phyloP scores from a whole-genome alignment of 2,888 invertebrate species.

The Heteropelma amictum region DNA sequence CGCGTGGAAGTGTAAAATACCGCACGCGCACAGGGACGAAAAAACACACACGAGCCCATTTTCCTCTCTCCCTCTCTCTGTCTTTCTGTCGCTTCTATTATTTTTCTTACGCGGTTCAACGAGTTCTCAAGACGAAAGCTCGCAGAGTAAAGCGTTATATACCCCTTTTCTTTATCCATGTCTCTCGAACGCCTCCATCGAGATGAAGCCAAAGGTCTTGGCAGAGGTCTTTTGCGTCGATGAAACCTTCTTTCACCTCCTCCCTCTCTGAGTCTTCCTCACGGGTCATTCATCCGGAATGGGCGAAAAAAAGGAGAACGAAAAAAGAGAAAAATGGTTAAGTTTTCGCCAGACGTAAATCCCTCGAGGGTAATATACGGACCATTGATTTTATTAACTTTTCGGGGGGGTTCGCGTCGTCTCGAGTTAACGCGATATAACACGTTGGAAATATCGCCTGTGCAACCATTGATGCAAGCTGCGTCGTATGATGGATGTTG shows the following conservation, averaged over 20 bases:
- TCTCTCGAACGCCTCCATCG: conserved; percentile 27
- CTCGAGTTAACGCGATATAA: not conserved
- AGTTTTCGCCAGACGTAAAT: conserved; percentile 41
- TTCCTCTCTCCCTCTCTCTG: conserved; percentile 5
- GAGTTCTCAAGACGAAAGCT: conserved; percentile 14
- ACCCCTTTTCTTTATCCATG: not conserved
- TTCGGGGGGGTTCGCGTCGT: conserved; percentile 2
- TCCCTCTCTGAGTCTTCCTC: too few relatives aligned
- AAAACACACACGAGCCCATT: not conserved
- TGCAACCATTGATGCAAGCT: not conserved
- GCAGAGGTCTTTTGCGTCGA: conserved; percentile 38
- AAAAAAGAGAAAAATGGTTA: not conserved
- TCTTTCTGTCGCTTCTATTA: conserved; percentile 38
- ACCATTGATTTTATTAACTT: conserved; percentile 49
- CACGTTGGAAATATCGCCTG: not conserved
- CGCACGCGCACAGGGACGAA: not conserved
- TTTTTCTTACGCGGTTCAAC: conserved; percentile 46
- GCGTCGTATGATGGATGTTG: too few relatives aligned
- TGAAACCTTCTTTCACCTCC: conserved; percentile 12
- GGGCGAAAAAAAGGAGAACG: conserved; percentile 11
- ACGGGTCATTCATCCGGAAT: conserved; percentile 37
- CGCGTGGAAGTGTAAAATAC: not conserved
- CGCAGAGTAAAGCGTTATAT: conserved; percentile 9
- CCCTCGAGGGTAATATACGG: conserved; percentile 35
- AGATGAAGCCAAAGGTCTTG: conserved; percentile 44